A percentile compares a stretch with the other conserved stretches of the same genome.
Evolutionary conservation across 2,113 vertebrate genomes (phyloP).

Genomic region (Echinops telfairi): DNA sequence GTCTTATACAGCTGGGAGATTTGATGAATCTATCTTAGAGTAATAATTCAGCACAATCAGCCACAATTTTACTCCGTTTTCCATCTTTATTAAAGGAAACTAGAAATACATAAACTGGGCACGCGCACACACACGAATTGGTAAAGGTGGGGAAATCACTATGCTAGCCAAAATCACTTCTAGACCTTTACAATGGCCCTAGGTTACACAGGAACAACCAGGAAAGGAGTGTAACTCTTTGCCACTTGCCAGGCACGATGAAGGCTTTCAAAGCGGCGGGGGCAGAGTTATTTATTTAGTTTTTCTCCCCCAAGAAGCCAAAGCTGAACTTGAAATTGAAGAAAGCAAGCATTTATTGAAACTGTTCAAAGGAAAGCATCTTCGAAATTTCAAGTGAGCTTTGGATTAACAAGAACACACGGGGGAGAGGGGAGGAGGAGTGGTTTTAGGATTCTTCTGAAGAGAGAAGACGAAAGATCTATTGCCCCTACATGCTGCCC

Average conservation of each 20-base stretch:
- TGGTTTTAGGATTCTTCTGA: slow-evolving; percentile 62
- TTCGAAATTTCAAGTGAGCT: slow-evolving; percentile 62
- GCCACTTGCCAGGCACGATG: slow-evolving; percentile 63
- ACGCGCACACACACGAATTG: slow-evolving; percentile 51
- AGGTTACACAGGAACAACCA: slow-evolving; percentile 60
- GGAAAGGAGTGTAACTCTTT: slow-evolving; percentile 80
- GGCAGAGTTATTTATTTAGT: too few species aligned
- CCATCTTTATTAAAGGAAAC: slow-evolving; percentile 91
- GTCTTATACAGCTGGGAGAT: slow-evolving; percentile 98
- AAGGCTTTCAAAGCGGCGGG: slow-evolving; percentile 57
- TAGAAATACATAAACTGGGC: slow-evolving; percentile 77
- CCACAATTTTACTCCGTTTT: slow-evolving; percentile 91
- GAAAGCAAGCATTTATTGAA: slow-evolving; percentile 74
- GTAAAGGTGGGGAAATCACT: slow-evolving; percentile 72
- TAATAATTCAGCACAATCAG: slow-evolving; percentile 99
- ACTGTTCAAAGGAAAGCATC: slow-evolving; percentile 71
- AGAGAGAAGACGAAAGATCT: slow-evolving; percentile 67
- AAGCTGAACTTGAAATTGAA: slow-evolving; percentile 67
- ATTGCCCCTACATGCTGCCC: slow-evolving; percentile 57
- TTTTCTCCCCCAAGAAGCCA: slow-evolving; percentile 12
- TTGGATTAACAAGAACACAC: slow-evolving; percentile 75
- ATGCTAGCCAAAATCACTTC: slow-evolving; percentile 79
- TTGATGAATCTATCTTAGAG: slow-evolving; percentile 98
- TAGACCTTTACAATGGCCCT: slow-evolving; percentile 69
- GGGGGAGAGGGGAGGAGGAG: background rate